Evolutionary conservation across 1,140 invertebrate genomes (phyloP).

Genomic region (Apis florea): DNA sequence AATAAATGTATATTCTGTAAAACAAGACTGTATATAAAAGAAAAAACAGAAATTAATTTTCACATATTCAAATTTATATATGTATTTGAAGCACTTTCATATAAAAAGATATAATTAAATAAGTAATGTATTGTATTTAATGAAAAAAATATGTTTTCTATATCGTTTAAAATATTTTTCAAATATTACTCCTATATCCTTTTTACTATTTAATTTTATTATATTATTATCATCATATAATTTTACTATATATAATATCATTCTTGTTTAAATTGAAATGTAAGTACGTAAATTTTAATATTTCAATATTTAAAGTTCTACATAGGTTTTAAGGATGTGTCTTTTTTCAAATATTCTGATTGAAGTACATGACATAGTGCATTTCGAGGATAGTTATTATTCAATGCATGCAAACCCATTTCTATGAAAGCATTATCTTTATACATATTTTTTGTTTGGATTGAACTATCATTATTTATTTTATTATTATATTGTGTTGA

Average conservation of each 20-base stretch:
- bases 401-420: constrained; percentile 39
- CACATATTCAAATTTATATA: constrained; percentile 49
- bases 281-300: neutral
- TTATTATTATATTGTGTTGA: neutral
- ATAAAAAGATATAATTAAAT: constrained; percentile 6
- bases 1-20: constrained; percentile 66
- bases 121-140: constrained; percentile 16
- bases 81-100: constrained; percentile 24
- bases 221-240: neutral
- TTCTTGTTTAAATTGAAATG: neutral
- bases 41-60: constrained; percentile 59
- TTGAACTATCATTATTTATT: constrained; percentile 4
- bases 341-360: constrained; percentile 61
- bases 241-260: neutral
- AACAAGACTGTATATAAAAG: constrained; percentile 60
- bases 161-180: constrained; percentile 6
- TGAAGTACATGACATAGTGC: constrained; percentile 47
- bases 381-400: constrained; percentile 31
- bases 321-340: constrained; percentile 47
- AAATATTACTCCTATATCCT: neutral
- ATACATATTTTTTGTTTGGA: neutral
- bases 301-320: constrained; percentile 14
- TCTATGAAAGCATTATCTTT: constrained; percentile 48
- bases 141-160: constrained; percentile 41
- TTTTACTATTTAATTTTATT: neutral